Conservation (phyloP, 2,113 vertebrate genomes). For the Athene cunicularia region DNA sequence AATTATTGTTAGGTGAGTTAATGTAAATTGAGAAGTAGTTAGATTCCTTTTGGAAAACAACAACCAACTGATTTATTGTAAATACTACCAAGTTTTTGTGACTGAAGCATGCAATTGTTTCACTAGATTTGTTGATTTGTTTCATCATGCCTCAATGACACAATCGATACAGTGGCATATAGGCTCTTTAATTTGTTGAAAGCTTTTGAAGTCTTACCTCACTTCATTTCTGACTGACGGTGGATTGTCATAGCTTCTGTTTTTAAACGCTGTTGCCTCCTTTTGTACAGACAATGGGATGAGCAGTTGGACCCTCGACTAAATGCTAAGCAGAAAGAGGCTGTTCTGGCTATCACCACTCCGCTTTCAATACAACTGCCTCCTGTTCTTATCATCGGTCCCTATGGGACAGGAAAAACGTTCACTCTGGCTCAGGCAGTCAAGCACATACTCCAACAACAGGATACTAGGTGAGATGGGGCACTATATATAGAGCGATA, state of each 20-base stretch:
- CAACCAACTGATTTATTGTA: background rate
- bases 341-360: slow-evolving; percentile 96
- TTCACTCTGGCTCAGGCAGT: slow-evolving; percentile 98
- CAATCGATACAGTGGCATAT: background rate
- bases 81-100: background rate
- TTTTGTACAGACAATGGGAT: slow-evolving; percentile 90
- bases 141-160: background rate
- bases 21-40: background rate
- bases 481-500: background rate
- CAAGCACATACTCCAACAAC: slow-evolving; percentile 97
- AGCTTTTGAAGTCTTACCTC: background rate
- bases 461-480: slow-evolving; percentile 86
- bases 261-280: background rate
- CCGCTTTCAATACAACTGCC: slow-evolving; percentile 90
- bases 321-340: slow-evolving; percentile 98
- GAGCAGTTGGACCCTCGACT: slow-evolving; percentile 97
- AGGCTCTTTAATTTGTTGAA: background rate
- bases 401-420: slow-evolving; percentile 98
- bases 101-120: background rate
- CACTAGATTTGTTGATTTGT: background rate
- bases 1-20: background rate
- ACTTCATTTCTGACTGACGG: background rate
- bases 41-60: background rate
- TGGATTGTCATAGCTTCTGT: background rate
- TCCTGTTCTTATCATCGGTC: slow-evolving; percentile 96